Evolutionary conservation across 2,797 vertebrate species (phyloP), one percentile per base, ranked within the genome.

Genomic region (Prunella strophiata): DNA sequence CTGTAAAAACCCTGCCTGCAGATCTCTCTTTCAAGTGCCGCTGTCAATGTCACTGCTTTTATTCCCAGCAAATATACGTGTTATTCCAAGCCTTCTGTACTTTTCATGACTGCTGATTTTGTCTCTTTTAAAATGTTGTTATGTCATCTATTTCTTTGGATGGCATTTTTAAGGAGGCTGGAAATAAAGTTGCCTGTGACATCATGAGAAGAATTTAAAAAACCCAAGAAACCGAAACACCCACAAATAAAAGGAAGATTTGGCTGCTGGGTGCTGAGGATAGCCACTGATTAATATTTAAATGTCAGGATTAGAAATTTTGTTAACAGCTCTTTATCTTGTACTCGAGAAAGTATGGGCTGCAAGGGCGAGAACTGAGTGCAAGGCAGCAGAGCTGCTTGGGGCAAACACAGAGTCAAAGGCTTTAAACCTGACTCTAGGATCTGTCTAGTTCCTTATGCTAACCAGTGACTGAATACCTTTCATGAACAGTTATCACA

Each of bases 351-450:
- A n/a, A 32, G 27, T 36, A 30, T 10, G 38, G 42, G 29, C 63
- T 85, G 36, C 78, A 85, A 45, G 45, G 32, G 38, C 77, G 38
- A 59, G 61, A 73, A 59, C 14, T 1, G 5, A 25, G 26, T 87
- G 29, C 1, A 9, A 57, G 57, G 15, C 13, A 62, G 10, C 3
- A 1, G 55, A 81, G 32, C 36, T 82, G 40, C 36, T 85, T 34
- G 0, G 0, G 40, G 11, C n/a, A 66, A 26, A 70, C 1, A 26
- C 7, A 1, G 48, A 48, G 13, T 25, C 0, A 0, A 57, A 32
- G 38, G 9, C 59, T 87, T 96, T 63, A 66, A 29, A 47, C 34
- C 50, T 83, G 38, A 42, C 27, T 65, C n/a, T 0, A 1, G 25
- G 38, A 40, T 17, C 48, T 22, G 34, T 67, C 48, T 67, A 10